phyloP scores from a whole-genome alignment of 2,113 vertebrate species.

The Cephalopterus ornatus region DNA sequence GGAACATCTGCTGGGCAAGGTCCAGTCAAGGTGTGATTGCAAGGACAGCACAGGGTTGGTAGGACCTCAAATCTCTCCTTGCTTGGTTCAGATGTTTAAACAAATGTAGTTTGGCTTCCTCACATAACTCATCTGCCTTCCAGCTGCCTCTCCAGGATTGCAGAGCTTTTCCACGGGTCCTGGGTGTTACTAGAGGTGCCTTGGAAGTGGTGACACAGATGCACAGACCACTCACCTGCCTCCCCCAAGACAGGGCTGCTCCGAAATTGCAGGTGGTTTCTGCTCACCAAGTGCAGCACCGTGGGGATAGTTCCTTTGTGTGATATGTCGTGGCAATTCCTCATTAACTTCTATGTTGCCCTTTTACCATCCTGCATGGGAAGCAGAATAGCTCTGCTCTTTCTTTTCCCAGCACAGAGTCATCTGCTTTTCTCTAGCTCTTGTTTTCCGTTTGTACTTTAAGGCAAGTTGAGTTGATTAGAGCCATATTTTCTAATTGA shows the following conservation, averaged over 20 bases:
- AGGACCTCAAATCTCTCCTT: not conserved
- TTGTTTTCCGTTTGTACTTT: not conserved
- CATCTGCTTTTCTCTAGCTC: not conserved
- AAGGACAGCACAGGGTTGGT: not conserved
- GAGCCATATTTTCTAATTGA: constrained; percentile 22
- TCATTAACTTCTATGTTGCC: not conserved
- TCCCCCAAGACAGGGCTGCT: not conserved
- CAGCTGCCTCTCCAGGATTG: not conserved
- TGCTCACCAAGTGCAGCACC: not conserved
- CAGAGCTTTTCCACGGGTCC: not conserved
- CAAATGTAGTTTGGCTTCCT: not conserved
- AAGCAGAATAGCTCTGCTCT: not conserved
- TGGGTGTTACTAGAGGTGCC: not conserved
- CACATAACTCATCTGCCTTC: not conserved
- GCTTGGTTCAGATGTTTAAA: not conserved
- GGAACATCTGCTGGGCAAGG: not conserved
- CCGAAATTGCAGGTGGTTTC: not conserved
- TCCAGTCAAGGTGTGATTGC: not conserved
- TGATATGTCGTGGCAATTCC: not conserved
- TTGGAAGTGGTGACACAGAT: not conserved
- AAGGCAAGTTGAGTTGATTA: not conserved
- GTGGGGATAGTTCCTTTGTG: not conserved
- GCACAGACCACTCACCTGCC: not conserved
- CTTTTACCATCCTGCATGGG: not conserved
- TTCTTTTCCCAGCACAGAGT: not conserved